Evolutionary conservation across 2,797 vertebrate species (phyloP), one percentile per base, ranked within the genome.

Genomic region (Cheirogaleus major): DNA sequence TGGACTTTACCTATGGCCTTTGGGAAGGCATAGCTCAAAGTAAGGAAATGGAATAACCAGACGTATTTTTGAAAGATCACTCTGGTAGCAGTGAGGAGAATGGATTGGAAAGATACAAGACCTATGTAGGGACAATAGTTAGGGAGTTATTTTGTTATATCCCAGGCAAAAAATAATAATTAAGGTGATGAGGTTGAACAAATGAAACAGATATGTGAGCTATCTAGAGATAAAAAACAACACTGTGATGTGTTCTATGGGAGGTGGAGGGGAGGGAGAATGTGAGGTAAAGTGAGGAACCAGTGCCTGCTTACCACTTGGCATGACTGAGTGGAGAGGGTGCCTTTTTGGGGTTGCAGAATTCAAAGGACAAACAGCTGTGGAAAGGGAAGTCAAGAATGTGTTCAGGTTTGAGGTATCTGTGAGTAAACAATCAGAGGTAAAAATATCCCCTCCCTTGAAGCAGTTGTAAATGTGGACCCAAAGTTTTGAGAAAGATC

Each of bases 101-200:
- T 86, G 23, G 61, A 63, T 59, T 86, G 27, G 52, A 76, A 83
- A 48, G 48, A 57, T 55, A 72, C 18, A 13, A 82, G 41, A 38
- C 10, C 7, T 65, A 3, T 85, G 20, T 23, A 78, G 35, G 45
- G 45, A 55, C 30, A 32, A 52, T 10, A 89, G 17, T 87, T 78
- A 89, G 14, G 72, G 61, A 61, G 32, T 83, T 79, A 59, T 67
- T 95, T 45, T 89, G 38, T 48, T 65, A 23, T 65, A 84, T 41
- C 78, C 14, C 67, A 94, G 87, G 38, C 20, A 86, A 79, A 45
- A 94, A 92, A 65, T 87, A 63, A 90, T 95, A 55, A 79, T 73
- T 86, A 65, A 92, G 50, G 20, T 70, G 48, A 13, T 63, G 52
- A 69, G 18, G 14, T 32, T 69, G 25, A 73, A 80, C 7, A 87